These are phyloP conservation scores for Idaea aversata DNA, from an alignment of 2,888 invertebrate species.

Conservation along the genomic window DNA sequence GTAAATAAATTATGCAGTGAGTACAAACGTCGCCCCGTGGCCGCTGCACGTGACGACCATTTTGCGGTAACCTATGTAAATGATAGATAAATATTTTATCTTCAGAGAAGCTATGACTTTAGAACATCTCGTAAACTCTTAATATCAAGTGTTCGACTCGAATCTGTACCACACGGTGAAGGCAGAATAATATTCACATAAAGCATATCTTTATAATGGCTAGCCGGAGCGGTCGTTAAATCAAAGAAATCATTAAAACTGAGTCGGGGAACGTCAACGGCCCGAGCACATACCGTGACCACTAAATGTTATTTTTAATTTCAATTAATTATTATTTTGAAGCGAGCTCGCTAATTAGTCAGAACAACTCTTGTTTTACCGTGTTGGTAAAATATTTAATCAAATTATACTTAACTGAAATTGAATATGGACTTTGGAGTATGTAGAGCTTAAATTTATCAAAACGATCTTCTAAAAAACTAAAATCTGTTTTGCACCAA, in stretches of 20 bases:
- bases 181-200: conserved; percentile 3
- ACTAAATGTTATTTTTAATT: conserved; percentile 62
- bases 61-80: too few relatives aligned
- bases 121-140: too few relatives aligned
- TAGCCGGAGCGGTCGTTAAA: conserved; percentile 26
- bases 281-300: conserved; percentile 64
- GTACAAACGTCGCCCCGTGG: too few relatives aligned
- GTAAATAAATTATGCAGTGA: too few relatives aligned
- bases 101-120: too few relatives aligned
- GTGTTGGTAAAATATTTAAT: conserved; percentile 28
- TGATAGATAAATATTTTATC: too few relatives aligned
- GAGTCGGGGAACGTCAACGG: conserved; percentile 52
- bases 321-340: conserved; percentile 66
- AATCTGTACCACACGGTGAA: not conserved
- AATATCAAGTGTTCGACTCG: too few relatives aligned
- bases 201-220: conserved; percentile 11
- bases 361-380: conserved; percentile 44
- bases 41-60: too few relatives aligned
- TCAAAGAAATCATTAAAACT: conserved; percentile 40
- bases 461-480: not conserved
- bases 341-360: conserved; percentile 62
- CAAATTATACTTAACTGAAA: conserved; percentile 12
- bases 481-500: not conserved
- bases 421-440: not conserved
- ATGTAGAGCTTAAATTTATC: not conserved